These are phyloP conservation scores for Lamprotornis superbus DNA, from an alignment of 2,113 vertebrate genomes.

Conservation along the genomic window DNA sequence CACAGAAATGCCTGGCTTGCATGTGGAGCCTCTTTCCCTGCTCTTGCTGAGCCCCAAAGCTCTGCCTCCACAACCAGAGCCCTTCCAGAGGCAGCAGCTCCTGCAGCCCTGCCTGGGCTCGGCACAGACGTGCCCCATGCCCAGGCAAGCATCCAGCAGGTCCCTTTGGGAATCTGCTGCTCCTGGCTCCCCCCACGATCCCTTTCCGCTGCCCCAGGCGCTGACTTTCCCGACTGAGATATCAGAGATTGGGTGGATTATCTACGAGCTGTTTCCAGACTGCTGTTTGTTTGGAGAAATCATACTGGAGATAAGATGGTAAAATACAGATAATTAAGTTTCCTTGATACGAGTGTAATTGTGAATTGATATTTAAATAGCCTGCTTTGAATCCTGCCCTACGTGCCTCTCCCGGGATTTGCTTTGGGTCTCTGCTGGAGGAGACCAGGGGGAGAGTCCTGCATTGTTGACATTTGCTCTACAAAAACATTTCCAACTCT, in stretches of 20 bases:
- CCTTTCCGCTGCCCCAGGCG: background rate
- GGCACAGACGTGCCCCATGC: background rate
- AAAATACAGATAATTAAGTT: constrained; percentile 52
- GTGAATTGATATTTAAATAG: constrained; percentile 49
- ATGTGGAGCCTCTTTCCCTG: background rate
- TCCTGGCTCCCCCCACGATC: background rate
- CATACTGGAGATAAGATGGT: constrained; percentile 49
- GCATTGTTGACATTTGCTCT: constrained; percentile 57
- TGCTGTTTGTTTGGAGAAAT: constrained; percentile 60
- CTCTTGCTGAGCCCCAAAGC: background rate
- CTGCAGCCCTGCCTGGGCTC: background rate
- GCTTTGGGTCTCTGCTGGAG: constrained; percentile 20
- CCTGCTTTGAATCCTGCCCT: constrained; percentile 14
- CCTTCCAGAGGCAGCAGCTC: background rate
- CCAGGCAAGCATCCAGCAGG: background rate
- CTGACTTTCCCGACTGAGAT: background rate
- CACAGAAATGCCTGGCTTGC: background rate
- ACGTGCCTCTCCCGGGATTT: background rate
- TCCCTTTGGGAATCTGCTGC: background rate
- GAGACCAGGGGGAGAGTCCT: background rate
- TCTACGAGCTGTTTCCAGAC: constrained; percentile 28
- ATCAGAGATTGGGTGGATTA: constrained; percentile 14
- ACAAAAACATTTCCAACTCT: constrained; percentile 58
- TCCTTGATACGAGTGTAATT: constrained; percentile 13
- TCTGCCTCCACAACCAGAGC: background rate